Evolutionary conservation across 2,797 vertebrate species (phyloP).

Genomic region (Allobates femoralis): DNA sequence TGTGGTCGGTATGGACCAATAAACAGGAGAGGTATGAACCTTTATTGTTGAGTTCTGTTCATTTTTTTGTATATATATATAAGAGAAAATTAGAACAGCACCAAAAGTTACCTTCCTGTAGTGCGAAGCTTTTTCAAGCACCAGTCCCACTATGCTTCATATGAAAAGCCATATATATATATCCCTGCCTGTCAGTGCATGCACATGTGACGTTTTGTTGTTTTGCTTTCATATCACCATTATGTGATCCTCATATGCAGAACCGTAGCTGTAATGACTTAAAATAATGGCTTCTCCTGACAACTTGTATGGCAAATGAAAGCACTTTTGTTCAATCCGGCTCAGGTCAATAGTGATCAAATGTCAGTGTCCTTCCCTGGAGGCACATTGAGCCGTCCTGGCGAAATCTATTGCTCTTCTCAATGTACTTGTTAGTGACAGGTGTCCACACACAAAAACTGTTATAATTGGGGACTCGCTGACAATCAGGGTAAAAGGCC

Average conservation of each 20-base stretch:
- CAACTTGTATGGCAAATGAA: slow-evolving; percentile 60
- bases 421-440: slow-evolving; percentile 63
- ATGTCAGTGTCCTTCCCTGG: slow-evolving; percentile 60
- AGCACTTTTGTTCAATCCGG: slow-evolving; percentile 60
- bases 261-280: slow-evolving; percentile 48
- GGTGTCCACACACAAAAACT: slow-evolving; percentile 62
- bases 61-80: too few relatives aligned
- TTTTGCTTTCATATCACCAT: neutral
- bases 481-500: slow-evolving; percentile 56
- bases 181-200: too few relatives aligned
- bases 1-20: too few relatives aligned
- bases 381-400: slow-evolving; percentile 49
- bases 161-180: too few relatives aligned
- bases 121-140: too few relatives aligned
- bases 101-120: too few relatives aligned
- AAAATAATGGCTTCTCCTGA: slow-evolving; percentile 60
- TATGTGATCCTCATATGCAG: slow-evolving; percentile 47
- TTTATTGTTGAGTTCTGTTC: too few relatives aligned
- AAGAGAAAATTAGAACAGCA: too few relatives aligned
- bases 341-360: slow-evolving; percentile 63
- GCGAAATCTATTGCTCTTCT: slow-evolving; percentile 63
- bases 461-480: slow-evolving; percentile 60
- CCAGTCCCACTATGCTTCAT: too few relatives aligned
- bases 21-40: too few relatives aligned
- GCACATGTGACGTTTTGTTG: neutral